Evolutionary conservation across 2,888 invertebrate species (phyloP).

Genomic region (Papilio demoleus): DNA sequence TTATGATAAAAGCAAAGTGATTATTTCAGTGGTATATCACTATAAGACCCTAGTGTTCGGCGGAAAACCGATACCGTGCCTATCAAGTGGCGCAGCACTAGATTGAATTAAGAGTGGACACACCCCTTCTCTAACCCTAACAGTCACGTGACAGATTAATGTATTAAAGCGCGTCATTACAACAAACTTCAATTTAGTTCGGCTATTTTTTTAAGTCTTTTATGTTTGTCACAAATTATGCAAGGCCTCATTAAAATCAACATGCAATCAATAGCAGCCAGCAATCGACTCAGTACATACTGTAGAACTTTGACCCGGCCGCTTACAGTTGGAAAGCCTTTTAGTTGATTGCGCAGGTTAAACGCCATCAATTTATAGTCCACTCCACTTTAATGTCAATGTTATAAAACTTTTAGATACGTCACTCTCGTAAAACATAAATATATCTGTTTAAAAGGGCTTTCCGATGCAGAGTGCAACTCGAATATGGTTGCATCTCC

Average conservation of each 20-base stretch:
- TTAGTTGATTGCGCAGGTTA: conserved; percentile 24
- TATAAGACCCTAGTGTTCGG: too few relatives aligned
- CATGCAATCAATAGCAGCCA: conserved; percentile 12
- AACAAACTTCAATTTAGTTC: too few relatives aligned
- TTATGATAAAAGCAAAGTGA: background rate
- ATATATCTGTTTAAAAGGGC: conserved; percentile 14
- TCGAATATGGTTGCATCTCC: conserved; percentile 1
- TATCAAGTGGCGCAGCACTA: too few relatives aligned
- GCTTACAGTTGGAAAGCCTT: conserved; percentile 8
- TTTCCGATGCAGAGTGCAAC: background rate
- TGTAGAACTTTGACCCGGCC: conserved; percentile 27
- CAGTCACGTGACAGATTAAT: too few relatives aligned
- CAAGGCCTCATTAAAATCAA: conserved; percentile 6
- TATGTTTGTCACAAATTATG: background rate
- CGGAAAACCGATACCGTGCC: too few relatives aligned
- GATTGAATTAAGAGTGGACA: too few relatives aligned
- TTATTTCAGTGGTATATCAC: too few relatives aligned
- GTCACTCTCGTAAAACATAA: conserved; percentile 1
- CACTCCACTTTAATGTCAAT: conserved; percentile 26
- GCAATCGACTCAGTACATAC: conserved; percentile 4
- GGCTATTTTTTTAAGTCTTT: background rate
- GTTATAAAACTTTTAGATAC: conserved; percentile 25
- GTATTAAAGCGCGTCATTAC: too few relatives aligned
- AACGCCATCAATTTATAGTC: conserved; percentile 24
- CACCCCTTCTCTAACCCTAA: too few relatives aligned